Conservation (phyloP, 2,888 invertebrate genomes). For the Drosophila neoperkinsi region DNA sequence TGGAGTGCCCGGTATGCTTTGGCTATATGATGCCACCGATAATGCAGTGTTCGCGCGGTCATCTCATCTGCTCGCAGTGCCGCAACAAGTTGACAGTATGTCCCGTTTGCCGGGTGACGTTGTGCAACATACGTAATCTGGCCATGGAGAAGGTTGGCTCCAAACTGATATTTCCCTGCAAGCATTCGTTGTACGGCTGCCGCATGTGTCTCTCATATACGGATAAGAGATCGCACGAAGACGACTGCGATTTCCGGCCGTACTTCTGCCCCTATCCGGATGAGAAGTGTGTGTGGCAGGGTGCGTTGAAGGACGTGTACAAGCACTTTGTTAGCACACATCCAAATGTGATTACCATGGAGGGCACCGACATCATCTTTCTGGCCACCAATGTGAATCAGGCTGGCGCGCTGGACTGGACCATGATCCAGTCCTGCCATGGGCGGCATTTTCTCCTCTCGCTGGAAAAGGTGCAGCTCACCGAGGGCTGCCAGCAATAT, state of each 20-base stretch:
- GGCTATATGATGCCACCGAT: constrained; percentile 99
- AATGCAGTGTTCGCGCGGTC: constrained; percentile 99
- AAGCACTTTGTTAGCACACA: constrained; percentile 97
- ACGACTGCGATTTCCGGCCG: constrained; percentile 98
- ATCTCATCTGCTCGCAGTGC: constrained; percentile 98
- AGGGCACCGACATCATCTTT: constrained; percentile 99
- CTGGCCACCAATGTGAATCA: constrained; percentile 99
- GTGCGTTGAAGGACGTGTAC: constrained; percentile 99
- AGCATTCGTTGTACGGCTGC: constrained; percentile 98
- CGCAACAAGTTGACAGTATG: constrained; percentile 98
- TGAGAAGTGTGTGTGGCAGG: constrained; percentile 99
- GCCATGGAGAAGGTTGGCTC: constrained; percentile 99
- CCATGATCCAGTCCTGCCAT: constrained; percentile 99
- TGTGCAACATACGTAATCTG: constrained; percentile 98
- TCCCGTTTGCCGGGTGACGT: constrained; percentile 98
- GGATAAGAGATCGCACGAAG: constrained; percentile 99
- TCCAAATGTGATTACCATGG: constrained; percentile 98
- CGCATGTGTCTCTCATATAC: constrained; percentile 95
- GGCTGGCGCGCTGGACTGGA: constrained; percentile 99
- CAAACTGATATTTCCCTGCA: constrained; percentile 99
- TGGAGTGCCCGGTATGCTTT: constrained; percentile 99
- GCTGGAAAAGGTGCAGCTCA: constrained; percentile 98
- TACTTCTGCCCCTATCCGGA: constrained; percentile 99
- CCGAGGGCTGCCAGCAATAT: constrained; percentile 97
- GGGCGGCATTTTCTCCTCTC: constrained; percentile 99